Evolutionary conservation across 2,113 vertebrate species (phyloP), one percentile per base, ranked within the genome.

Genomic region (Callaeas wilsoni): DNA sequence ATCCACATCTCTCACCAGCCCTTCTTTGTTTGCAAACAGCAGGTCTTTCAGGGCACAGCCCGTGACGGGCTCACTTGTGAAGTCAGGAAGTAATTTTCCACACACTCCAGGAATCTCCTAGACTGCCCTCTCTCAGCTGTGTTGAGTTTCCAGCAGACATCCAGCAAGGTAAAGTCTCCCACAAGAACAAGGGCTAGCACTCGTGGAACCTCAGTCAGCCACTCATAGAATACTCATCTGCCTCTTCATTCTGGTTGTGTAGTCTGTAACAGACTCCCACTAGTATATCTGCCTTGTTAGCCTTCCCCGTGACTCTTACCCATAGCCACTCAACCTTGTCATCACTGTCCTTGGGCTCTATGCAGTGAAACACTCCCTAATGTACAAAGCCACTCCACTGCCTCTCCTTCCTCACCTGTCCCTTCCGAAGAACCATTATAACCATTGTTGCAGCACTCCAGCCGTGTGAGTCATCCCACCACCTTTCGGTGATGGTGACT

Each of bases 401-500:
- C 25, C 46, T 60, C 39, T 82, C 11, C 12, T n/a, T 68, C 39
- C 39, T 12, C 39, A 14, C 21, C n/a, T 10, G 17, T 55, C 26
- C n/a, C 53, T 75, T 53, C 25, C 47, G 69, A 30, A 75, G 30
- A 53, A 2, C 25, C 35, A 30, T 26, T 67, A 15, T 12, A 46
- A 16, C 23, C 6, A 12, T 46, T 1, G 3, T 46, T 63, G 13
- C 39, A 46, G 10, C 39, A 17, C 37, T 74, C 33, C 44, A 52
- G 9, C 16, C 20, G 2, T 26, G 13, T n/a, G n/a, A 32, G 29
- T 30, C 25, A 41, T 26, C 25, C 33, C 39, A n/a, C 7, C 33
- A 26, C 4, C 1, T 47, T 62, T 15, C 4, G 0, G 7, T 41
- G 29, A 9, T 30, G 25, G n/a, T n/a, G n/a, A 4, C 39, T 32